Percentiles rank a stretch among this genome's conserved stretches.
phyloP scores from a whole-genome alignment of 2,113 vertebrate species.

The Hypomesus transpacificus region DNA sequence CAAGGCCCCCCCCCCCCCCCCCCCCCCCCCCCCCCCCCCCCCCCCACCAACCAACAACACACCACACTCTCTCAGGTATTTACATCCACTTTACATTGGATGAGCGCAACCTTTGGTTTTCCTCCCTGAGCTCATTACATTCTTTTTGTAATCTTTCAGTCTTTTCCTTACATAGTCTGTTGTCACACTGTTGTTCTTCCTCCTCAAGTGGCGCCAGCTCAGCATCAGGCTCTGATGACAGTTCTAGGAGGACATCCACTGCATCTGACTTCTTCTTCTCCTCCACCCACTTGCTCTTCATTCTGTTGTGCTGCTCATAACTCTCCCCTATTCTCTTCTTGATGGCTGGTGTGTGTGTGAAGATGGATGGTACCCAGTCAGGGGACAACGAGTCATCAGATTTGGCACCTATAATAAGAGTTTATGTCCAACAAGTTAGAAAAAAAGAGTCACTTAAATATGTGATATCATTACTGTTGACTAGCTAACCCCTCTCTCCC shows the following conservation, averaged over 20 bases:
- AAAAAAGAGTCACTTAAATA: too few species aligned
- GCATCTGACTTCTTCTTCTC: background rate
- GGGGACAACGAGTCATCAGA: slow-evolving; percentile 19
- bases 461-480: too few species aligned
- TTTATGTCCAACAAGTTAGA: too few species aligned
- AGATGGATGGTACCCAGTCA: slow-evolving; percentile 22
- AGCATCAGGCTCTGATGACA: background rate
- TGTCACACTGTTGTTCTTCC: slow-evolving; percentile 4
- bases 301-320: background rate
- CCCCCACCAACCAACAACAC: background rate
- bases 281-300: background rate
- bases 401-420: slow-evolving; percentile 9
- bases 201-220: background rate
- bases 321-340: background rate
- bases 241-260: slow-evolving; percentile 4
- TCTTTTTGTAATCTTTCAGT: slow-evolving; percentile 8
- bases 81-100: slow-evolving; percentile 9
- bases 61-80: slow-evolving; percentile 17
- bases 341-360: slow-evolving; percentile 4
- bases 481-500: too few species aligned
- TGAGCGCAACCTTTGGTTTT: slow-evolving; percentile 2
- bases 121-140: background rate
- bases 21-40: too few species aligned
- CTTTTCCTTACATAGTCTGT: slow-evolving; percentile 1
- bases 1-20: too few species aligned